These are phyloP conservation scores for Geotrupes spiniger DNA, from an alignment of 2,888 invertebrate genomes.

Conservation along the genomic window DNA sequence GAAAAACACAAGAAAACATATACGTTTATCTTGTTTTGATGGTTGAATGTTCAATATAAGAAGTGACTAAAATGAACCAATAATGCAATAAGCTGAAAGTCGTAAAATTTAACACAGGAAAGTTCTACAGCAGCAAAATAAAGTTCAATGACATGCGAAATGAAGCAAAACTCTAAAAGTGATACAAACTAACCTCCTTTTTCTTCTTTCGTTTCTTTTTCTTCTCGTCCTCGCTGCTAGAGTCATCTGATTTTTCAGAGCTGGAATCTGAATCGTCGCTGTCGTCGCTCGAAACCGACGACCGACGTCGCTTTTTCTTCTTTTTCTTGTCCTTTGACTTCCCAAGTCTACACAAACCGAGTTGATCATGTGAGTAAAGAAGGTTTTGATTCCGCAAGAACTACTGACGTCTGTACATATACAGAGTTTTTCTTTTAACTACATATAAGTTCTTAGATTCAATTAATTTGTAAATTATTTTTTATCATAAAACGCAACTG, in stretches of 20 bases:
- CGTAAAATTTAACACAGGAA: neutral
- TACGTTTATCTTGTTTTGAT: too few relatives aligned
- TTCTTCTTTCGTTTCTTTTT: slow-evolving; percentile 52
- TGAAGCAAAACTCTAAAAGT: slow-evolving; percentile 13
- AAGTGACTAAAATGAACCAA: too few relatives aligned
- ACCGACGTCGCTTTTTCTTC: slow-evolving; percentile 44
- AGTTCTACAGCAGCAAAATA: slow-evolving; percentile 2
- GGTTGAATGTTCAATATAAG: too few relatives aligned
- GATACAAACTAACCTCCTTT: slow-evolving; percentile 47
- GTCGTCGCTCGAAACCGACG: slow-evolving; percentile 37
- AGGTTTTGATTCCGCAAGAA: neutral
- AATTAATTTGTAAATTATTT: too few relatives aligned
- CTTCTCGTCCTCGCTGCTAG: slow-evolving; percentile 49
- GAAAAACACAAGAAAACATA: too few relatives aligned
- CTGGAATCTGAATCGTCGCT: slow-evolving; percentile 36
- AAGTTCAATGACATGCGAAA: slow-evolving; percentile 19
- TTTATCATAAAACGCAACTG: too few relatives aligned
- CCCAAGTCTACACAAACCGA: slow-evolving; percentile 19
- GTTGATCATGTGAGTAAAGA: neutral
- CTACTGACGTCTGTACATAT: neutral
- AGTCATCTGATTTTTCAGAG: slow-evolving; percentile 43
- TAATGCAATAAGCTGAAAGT: too few relatives aligned
- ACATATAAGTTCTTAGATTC: neutral
- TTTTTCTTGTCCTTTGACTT: slow-evolving; percentile 37
- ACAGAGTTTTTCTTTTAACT: neutral